Base-by-base conservation (phyloP, 2,113 vertebrate genomes). In the Neodon shergylaensis region DNA sequence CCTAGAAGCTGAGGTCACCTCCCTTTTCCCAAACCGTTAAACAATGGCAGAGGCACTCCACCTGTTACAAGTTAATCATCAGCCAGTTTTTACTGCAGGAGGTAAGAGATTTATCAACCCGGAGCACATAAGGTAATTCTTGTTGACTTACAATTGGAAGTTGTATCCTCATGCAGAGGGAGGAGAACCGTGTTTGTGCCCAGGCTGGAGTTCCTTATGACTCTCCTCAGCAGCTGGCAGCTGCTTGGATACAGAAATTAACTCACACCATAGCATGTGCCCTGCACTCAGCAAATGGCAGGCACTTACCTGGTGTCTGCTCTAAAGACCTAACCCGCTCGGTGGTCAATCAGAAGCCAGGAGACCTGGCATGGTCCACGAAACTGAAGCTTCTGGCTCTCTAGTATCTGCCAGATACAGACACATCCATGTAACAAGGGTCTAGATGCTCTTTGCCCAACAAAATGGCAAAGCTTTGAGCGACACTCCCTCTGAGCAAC, bases 271-370 rank as follows among this genome's bases (percentile, higher is more conserved):
- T 7, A 19, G 82, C 17, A 31, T 39, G 42, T 12, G 49, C 58
- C 11, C 28, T 14, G n/a, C 24, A 3, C n/a, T 17, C 31, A 66
- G 72, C 58, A 65, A 88, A 74, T 28, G 68, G 11, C 7, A 24
- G 77, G 3, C 7, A 1, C 39, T 78, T 39, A 22, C 22, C 31
- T 79, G 61, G 6, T 26, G 36, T 61, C 88, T 74, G 63, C 36
- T 47, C 12, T 11, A 3, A 47, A 49, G 28, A 52, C 33, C 39
- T 24, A 21, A 65, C 44, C 33, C 0, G 0, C 14, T 68, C 6
- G 1, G 0, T 28, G 31, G 1, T 9, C 31, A 5, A 0, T 12
- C 17, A 36, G 47, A 58, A 28, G n/a, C 39, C 39, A 33, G 47
- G 36, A 21, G 58, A 70, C 36, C 2, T 19, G 36, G 17, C 52